Evolutionary conservation across 2,888 invertebrate genomes (phyloP).

Genomic region (Amaurobius ferox): DNA sequence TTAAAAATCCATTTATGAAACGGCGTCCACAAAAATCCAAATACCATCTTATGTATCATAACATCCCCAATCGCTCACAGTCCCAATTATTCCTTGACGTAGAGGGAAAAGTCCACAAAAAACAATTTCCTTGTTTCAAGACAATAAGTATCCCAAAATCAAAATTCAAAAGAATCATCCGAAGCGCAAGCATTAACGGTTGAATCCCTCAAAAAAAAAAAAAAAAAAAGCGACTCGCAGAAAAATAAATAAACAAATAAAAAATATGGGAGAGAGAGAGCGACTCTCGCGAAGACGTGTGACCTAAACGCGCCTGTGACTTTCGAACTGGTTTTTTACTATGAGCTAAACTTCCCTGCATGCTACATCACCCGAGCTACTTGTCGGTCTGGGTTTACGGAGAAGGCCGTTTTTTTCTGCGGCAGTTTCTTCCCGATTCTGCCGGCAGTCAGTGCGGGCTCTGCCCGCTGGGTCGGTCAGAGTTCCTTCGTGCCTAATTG

Average conservation of each 20-base stretch:
- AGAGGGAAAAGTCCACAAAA: background rate
- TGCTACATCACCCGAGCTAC: conserved; percentile 23
- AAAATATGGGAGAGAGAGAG: conserved; percentile 2
- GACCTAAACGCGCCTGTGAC: conserved; percentile 61
- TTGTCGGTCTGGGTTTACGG: conserved; percentile 8
- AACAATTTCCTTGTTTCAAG: conserved; percentile 13
- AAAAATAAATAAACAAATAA: conserved; percentile 13
- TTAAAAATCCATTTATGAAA: too few species aligned
- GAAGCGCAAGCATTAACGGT: conserved; percentile 32
- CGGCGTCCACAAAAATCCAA: too few species aligned
- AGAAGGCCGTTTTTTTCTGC: conserved; percentile 37
- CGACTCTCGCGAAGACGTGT: conserved; percentile 44
- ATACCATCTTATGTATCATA: background rate
- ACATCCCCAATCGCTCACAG: background rate
- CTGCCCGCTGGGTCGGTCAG: background rate
- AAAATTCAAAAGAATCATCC: background rate
- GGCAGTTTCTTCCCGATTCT: conserved; percentile 20
- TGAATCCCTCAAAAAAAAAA: conserved; percentile 38
- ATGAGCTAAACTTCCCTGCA: conserved; percentile 29
- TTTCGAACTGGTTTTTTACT: conserved; percentile 64
- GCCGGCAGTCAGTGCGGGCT: conserved; percentile 9
- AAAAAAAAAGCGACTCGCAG: too few species aligned
- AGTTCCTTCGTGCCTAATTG: background rate
- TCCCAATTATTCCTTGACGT: background rate
- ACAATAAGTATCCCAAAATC: background rate